Evolutionary conservation across 2,113 vertebrate genomes (phyloP).

Genomic region (Phylloscopus trochilus): DNA sequence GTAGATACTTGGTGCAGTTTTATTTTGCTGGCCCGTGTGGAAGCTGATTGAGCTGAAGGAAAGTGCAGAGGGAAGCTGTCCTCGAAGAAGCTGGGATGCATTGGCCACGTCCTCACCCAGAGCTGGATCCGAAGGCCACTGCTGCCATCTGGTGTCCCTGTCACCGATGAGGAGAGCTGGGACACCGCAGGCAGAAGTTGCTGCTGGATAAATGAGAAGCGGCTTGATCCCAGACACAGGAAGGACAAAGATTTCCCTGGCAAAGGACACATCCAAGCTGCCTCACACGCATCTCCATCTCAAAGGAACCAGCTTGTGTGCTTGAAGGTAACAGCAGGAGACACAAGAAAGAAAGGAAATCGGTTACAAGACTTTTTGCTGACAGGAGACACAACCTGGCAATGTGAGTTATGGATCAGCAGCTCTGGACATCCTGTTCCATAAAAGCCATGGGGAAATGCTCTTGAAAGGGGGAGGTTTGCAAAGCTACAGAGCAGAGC

Average conservation of each 20-base stretch:
- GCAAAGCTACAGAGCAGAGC: background rate
- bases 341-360: background rate
- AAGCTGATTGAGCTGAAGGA: background rate
- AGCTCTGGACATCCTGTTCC: background rate
- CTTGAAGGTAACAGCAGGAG: background rate
- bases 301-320: background rate
- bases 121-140: constrained; percentile 77
- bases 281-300: background rate
- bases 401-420: background rate
- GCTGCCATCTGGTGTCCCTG: constrained; percentile 87
- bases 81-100: background rate
- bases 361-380: background rate
- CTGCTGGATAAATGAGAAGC: background rate
- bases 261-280: background rate
- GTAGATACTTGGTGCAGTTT: background rate
- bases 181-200: background rate
- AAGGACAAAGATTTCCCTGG: background rate
- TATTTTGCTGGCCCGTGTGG: background rate
- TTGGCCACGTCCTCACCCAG: background rate
- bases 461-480: background rate
- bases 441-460: accelerated
- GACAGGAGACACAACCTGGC: background rate
- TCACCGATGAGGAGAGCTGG: background rate
- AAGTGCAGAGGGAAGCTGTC: background rate
- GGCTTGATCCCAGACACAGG: background rate